Evolutionary conservation across 2,113 vertebrate species (phyloP).

Genomic region (Camelus bactrianus): DNA sequence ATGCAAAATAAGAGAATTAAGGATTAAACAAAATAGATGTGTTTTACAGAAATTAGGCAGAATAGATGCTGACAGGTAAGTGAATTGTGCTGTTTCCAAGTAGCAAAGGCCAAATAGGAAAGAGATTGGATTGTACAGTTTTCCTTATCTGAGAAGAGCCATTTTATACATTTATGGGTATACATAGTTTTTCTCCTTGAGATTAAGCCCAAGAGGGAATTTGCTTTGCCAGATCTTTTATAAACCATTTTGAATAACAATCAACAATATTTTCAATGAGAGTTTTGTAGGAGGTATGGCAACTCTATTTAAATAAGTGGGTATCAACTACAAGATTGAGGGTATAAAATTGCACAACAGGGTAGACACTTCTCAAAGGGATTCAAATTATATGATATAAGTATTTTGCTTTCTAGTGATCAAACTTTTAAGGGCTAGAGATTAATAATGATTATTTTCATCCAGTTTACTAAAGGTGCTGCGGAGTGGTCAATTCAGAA

Average conservation of each 20-base stretch:
- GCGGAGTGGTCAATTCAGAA: neutral
- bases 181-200: neutral
- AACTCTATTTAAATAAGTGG: neutral
- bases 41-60: neutral
- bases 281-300: neutral
- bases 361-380: neutral
- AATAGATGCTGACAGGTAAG: neutral
- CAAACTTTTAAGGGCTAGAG: neutral
- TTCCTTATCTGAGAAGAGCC: conserved; percentile 2
- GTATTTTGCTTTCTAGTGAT: neutral
- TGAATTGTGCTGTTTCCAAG: neutral
- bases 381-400: neutral
- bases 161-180: neutral
- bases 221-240: neutral
- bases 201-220: neutral
- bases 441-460: conserved; percentile 22
- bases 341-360: neutral
- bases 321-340: neutral
- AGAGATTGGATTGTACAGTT: neutral
- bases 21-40: neutral
- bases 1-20: neutral
- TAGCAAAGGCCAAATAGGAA: neutral
- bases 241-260: neutral
- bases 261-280: neutral
- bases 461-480: neutral